A percentile compares a stretch with the other conserved stretches of the same genome.
Evolutionary conservation across 1,140 invertebrate genomes (phyloP).

Genomic region (Lepidurus apus): DNA sequence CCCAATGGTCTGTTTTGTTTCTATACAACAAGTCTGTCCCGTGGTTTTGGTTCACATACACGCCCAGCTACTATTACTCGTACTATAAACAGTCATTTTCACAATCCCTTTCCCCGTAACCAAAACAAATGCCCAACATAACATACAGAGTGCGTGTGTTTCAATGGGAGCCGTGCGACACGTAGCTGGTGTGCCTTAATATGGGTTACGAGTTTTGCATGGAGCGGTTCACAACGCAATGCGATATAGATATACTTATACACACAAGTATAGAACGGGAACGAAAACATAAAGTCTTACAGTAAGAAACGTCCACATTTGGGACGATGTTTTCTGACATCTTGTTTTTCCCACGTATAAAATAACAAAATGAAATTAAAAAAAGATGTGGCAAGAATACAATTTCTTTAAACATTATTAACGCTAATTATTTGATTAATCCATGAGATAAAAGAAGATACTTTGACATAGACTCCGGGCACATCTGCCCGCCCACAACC

Average conservation of each 20-base stretch:
- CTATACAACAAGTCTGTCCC: background rate
- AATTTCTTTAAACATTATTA: slow-evolving; percentile 63
- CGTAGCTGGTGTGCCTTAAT: slow-evolving; percentile 5
- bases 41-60: background rate
- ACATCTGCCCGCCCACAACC: slow-evolving; percentile 82
- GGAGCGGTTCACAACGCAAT: background rate
- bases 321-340: too few relatives aligned
- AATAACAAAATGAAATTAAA: too few relatives aligned
- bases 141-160: slow-evolving; percentile 6
- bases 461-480: slow-evolving; percentile 89
- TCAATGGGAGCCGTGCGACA: slow-evolving; percentile 15
- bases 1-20: background rate
- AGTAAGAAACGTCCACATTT: too few relatives aligned
- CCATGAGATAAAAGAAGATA: slow-evolving; percentile 90
- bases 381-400: background rate
- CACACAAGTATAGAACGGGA: background rate
- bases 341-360: too few relatives aligned
- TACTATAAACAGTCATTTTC: slow-evolving; percentile 3
- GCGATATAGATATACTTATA: background rate
- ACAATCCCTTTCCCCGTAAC: slow-evolving; percentile 2
- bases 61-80: background rate
- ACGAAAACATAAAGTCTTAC: background rate
- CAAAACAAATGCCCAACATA: slow-evolving; percentile 19
- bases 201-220: background rate
- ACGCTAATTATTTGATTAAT: slow-evolving; percentile 95